These are phyloP conservation scores for Harpegnathos saltator DNA, from an alignment of 1,140 invertebrate species.

Conservation along the genomic window DNA sequence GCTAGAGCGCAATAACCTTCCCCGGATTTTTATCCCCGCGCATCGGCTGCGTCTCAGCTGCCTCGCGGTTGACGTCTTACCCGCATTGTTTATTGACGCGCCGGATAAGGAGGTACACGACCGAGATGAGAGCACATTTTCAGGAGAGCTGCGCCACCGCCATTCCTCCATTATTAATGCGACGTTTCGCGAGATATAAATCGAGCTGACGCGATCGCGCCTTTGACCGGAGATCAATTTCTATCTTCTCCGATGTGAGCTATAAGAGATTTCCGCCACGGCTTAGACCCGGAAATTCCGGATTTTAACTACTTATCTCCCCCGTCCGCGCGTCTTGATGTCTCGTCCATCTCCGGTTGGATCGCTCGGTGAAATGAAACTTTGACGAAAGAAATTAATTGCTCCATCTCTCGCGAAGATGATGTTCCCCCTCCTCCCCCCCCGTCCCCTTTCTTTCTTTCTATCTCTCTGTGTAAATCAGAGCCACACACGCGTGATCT, in stretches of 20 bases:
- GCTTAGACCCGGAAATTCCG: slow-evolving; percentile 19
- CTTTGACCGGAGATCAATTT: slow-evolving; percentile 16
- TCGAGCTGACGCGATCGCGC: neutral
- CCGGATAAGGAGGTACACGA: neutral
- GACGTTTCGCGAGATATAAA: slow-evolving; percentile 14
- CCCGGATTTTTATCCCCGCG: neutral
- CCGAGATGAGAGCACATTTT: too few relatives aligned
- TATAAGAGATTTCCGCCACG: neutral
- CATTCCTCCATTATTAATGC: neutral
- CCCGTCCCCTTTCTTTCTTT: too few relatives aligned
- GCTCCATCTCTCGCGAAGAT: neutral
- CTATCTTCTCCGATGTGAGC: slow-evolving; percentile 11
- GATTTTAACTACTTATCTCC: slow-evolving; percentile 30
- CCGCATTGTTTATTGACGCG: neutral
- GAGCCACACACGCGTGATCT: too few relatives aligned
- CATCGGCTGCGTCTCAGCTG: neutral
- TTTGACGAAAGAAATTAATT: slow-evolving; percentile 1
- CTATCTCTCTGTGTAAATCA: too few relatives aligned
- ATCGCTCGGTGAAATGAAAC: neutral
- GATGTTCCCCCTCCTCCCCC: too few relatives aligned
- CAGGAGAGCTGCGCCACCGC: neutral
- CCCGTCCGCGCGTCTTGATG: neutral
- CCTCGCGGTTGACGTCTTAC: neutral
- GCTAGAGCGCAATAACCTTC: slow-evolving; percentile 6
- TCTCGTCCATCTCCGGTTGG: neutral